phyloP scores from a whole-genome alignment of 2,888 invertebrate species.

The Mimumesa dahlbomi region DNA sequence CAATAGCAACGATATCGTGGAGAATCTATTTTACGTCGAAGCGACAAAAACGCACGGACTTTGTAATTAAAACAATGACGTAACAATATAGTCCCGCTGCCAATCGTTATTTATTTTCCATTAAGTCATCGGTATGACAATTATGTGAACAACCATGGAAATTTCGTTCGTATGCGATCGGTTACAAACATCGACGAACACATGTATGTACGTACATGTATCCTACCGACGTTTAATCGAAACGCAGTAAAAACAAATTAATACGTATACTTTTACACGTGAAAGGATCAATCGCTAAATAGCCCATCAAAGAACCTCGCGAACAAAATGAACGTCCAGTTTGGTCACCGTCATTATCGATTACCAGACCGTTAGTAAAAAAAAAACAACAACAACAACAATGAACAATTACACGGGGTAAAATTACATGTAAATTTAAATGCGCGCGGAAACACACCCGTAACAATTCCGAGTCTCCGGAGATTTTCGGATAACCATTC shows the following conservation, averaged over 20 bases:
- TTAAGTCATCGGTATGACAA: conserved; percentile 58
- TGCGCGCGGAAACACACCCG: neutral
- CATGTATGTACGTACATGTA: neutral
- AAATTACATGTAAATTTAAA: neutral
- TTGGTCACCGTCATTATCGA: neutral
- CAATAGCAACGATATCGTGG: no score
- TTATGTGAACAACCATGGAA: conserved; percentile 58
- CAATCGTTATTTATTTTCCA: conserved; percentile 60
- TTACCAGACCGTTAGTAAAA: neutral
- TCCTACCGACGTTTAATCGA: no score
- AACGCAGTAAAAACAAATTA: no score
- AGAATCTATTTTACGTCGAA: no score
- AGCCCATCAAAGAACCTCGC: no score
- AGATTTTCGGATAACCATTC: neutral
- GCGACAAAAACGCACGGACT: no score
- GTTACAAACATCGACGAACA: no score
- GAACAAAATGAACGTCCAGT: no score
- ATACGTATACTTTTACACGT: no score
- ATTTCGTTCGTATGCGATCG: conserved; percentile 28
- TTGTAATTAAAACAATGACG: no score
- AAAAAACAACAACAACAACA: no score
- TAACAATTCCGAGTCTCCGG: neutral
- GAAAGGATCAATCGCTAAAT: no score
- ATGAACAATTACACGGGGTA: neutral
- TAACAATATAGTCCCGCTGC: neutral